A percentile compares a stretch with the other conserved stretches of the same genome.
Evolutionary conservation across 2,797 vertebrate species (phyloP).

Genomic region (Nyctalus aviator): DNA sequence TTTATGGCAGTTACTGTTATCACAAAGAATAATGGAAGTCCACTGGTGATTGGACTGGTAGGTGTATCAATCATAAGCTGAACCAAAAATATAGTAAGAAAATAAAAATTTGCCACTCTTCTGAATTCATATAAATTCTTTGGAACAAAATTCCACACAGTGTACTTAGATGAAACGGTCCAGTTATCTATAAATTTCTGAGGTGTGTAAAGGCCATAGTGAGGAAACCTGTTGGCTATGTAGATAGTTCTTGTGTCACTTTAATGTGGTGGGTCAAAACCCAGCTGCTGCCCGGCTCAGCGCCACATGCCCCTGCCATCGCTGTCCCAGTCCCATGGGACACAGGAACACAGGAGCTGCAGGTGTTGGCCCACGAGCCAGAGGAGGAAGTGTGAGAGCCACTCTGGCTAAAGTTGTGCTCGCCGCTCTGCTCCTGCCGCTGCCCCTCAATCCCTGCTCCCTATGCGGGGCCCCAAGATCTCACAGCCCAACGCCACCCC

Average conservation of each 20-base stretch:
- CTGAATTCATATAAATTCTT: slow-evolving; percentile 99
- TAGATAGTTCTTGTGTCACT: slow-evolving; percentile 98
- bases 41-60: slow-evolving; percentile 98
- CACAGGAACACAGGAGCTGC: slow-evolving; percentile 61
- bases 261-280: slow-evolving; percentile 98
- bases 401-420: slow-evolving; percentile 65
- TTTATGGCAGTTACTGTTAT: slow-evolving; percentile 99
- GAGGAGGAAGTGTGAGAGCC: slow-evolving; percentile 9
- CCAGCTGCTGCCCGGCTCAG: slow-evolving; percentile 98
- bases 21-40: slow-evolving; percentile 99
- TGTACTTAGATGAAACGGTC: slow-evolving; percentile 99
- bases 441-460: slow-evolving; percentile 72
- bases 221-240: slow-evolving; percentile 97
- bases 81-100: slow-evolving; percentile 99
- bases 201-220: slow-evolving; percentile 96
- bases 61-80: slow-evolving; percentile 99
- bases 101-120: slow-evolving; percentile 99
- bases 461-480: slow-evolving; percentile 60
- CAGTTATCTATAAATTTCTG: slow-evolving; percentile 98
- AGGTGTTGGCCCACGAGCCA: slow-evolving; percentile 34
- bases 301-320: slow-evolving; percentile 91
- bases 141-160: slow-evolving; percentile 98
- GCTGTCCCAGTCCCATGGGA: neutral
- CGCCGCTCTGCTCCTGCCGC: neutral
- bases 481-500: slow-evolving; percentile 64